Conservation (phyloP, 1,140 invertebrate genomes). For the Leucophenga varia region DNA sequence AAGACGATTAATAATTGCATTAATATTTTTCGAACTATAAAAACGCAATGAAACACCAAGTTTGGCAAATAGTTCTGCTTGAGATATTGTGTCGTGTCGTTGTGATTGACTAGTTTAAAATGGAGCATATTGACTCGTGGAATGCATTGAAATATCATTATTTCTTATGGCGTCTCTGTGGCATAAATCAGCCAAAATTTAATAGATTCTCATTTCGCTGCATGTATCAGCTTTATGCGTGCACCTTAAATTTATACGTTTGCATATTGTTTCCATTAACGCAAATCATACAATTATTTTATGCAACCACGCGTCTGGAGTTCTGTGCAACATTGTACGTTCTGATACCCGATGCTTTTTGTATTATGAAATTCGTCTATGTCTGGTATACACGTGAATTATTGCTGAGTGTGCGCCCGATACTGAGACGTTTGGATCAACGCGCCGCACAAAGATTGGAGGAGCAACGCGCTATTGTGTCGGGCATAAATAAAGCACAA, state of each 20-base stretch:
- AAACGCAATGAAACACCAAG: neutral
- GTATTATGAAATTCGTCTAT: constrained; percentile 26
- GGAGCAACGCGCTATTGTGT: constrained; percentile 9
- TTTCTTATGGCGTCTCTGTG: constrained; percentile 25
- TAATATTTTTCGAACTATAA: neutral
- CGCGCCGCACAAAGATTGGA: too few relatives aligned
- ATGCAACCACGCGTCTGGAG: constrained; percentile 17
- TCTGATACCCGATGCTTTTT: constrained; percentile 7
- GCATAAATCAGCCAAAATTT: constrained; percentile 15
- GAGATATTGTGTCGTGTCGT: too few relatives aligned
- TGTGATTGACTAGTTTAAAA: too few relatives aligned
- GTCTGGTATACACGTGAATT: constrained; percentile 5
- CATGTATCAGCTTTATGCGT: constrained; percentile 18
- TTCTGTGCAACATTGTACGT: constrained; percentile 33
- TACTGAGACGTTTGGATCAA: constrained; percentile 23
- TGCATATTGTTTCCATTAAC: constrained; percentile 2
- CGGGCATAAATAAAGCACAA: constrained; percentile 6
- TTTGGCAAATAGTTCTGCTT: neutral
- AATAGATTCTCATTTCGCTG: constrained; percentile 12
- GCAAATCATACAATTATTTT: constrained; percentile 10
- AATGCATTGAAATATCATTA: constrained; percentile 27
- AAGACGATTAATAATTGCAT: neutral
- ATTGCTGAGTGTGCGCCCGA: constrained; percentile 8
- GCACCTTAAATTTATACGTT: neutral
- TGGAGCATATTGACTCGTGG: too few relatives aligned